Evolutionary conservation across 2,888 invertebrate genomes (phyloP).

Genomic region (Danaus chrysippus): DNA sequence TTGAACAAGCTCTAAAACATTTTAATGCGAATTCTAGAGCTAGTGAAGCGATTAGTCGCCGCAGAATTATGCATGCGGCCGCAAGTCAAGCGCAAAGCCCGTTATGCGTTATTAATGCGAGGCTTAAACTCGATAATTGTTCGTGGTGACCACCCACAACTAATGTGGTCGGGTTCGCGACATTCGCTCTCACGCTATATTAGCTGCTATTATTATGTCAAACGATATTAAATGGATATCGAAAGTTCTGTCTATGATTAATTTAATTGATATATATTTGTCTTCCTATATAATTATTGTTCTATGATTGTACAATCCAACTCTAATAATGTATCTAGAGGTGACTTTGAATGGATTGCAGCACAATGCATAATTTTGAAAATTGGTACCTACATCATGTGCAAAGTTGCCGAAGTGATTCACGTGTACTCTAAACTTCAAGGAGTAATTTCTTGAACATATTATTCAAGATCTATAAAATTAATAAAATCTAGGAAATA

Average conservation of each 20-base stretch:
- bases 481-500: neutral
- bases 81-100: conserved; percentile 51
- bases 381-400: neutral
- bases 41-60: conserved; percentile 38
- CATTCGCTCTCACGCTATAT: conserved; percentile 29
- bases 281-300: no score
- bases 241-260: neutral
- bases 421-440: neutral
- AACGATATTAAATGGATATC: neutral
- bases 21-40: conserved; percentile 36
- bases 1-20: conserved; percentile 23
- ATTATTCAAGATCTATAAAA: neutral
- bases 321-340: no score
- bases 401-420: neutral
- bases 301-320: no score
- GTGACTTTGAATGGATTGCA: neutral
- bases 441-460: neutral
- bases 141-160: conserved; percentile 36
- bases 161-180: conserved; percentile 44
- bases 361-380: neutral
- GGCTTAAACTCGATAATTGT: conserved; percentile 52
- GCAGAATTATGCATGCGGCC: conserved; percentile 45
- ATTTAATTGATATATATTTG: no score
- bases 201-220: conserved; percentile 6
- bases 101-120: conserved; percentile 53